phyloP scores from a whole-genome alignment of 2,113 vertebrate genomes.

The Thalassarche chlororhynchos region DNA sequence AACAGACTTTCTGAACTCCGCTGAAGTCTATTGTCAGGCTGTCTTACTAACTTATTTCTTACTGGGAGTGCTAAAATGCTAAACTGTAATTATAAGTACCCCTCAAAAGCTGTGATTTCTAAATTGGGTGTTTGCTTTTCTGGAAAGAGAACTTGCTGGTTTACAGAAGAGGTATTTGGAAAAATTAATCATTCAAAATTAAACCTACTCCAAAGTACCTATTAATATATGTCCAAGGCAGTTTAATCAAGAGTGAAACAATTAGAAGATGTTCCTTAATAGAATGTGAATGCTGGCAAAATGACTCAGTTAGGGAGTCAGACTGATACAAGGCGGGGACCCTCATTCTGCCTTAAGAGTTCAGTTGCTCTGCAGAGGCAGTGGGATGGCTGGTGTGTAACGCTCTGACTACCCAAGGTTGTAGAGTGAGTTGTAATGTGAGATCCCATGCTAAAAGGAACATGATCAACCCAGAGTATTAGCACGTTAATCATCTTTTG shows the following conservation, averaged over 20 bases:
- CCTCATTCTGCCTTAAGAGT: neutral
- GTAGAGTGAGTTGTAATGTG: neutral
- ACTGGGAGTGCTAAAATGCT: neutral
- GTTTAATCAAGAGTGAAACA: neutral
- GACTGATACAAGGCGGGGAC: neutral
- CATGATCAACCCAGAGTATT: neutral
- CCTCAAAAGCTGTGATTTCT: neutral
- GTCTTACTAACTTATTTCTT: neutral
- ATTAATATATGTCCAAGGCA: neutral
- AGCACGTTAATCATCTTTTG: neutral
- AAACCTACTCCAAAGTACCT: neutral
- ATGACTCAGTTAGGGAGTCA: neutral
- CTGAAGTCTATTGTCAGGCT: neutral
- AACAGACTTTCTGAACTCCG: neutral
- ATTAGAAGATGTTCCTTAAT: neutral
- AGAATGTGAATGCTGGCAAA: neutral
- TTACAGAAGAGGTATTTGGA: neutral
- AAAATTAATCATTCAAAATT: neutral
- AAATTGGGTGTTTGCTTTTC: neutral
- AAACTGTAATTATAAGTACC: neutral
- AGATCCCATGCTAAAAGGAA: neutral
- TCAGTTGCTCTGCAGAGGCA: neutral
- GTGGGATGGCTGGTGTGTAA: neutral
- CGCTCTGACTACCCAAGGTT: neutral
- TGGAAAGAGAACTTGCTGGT: neutral